phyloP scores from a whole-genome alignment of 2,113 vertebrate genomes.

The Heterotilapia buettikoferi region DNA sequence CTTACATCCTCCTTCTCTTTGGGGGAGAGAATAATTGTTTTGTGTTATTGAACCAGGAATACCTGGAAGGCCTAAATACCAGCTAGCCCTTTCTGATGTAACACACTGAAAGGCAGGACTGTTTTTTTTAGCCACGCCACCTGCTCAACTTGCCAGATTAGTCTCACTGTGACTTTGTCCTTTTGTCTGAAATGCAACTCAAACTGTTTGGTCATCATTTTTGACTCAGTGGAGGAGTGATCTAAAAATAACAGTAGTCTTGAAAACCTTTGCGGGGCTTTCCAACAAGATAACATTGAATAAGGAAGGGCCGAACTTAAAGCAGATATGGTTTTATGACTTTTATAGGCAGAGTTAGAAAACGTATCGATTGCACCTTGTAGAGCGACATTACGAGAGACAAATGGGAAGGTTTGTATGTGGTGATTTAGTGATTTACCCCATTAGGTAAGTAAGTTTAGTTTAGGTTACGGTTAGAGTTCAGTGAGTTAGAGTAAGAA shows the following conservation, averaged over 20 bases:
- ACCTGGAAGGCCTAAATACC: background rate
- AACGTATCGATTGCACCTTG: background rate
- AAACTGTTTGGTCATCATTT: background rate
- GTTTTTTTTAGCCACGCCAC: background rate
- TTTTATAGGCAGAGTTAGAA: background rate
- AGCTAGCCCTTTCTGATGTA: background rate
- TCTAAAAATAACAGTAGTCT: background rate
- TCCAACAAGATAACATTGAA: background rate
- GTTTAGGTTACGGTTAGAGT: background rate
- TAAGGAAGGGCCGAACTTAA: background rate
- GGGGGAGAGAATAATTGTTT: background rate
- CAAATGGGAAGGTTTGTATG: background rate
- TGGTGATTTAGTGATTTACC: background rate
- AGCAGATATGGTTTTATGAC: background rate
- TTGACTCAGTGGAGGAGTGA: background rate
- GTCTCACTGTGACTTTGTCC: background rate
- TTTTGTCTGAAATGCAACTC: background rate
- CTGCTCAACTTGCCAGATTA: background rate
- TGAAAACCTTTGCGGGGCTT: background rate
- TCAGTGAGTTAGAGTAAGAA: background rate
- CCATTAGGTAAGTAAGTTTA: background rate
- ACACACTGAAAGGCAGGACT: background rate
- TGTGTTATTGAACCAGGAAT: background rate
- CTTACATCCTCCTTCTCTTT: background rate
- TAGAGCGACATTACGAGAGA: background rate